Evolutionary conservation across 2,113 vertebrate genomes (phyloP).

Genomic region (Brachirus orientalis): DNA sequence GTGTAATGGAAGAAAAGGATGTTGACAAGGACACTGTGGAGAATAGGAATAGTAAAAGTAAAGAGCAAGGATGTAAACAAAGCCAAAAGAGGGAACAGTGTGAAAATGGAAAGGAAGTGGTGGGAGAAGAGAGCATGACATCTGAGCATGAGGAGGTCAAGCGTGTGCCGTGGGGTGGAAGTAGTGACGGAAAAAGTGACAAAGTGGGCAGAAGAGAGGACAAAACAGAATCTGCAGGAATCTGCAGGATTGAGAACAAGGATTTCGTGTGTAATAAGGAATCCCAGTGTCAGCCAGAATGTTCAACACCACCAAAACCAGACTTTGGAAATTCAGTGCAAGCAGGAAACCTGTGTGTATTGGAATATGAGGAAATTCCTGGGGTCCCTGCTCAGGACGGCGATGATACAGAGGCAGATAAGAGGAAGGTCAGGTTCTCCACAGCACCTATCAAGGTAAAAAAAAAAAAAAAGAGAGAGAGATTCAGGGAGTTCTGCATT

Average conservation of each 20-base stretch:
- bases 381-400: conserved; percentile 85
- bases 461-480: neutral
- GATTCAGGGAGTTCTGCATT: neutral
- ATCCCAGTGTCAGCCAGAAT: conserved; percentile 57
- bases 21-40: conserved; percentile 8
- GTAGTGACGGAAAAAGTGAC: conserved; percentile 13
- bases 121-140: conserved; percentile 1
- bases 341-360: conserved; percentile 26
- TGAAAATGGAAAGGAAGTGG: too few species aligned
- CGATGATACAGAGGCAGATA: conserved; percentile 71
- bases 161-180: neutral
- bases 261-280: conserved; percentile 84
- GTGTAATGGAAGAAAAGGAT: conserved; percentile 35
- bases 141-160: conserved; percentile 13
- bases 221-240: conserved; percentile 32
- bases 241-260: conserved; percentile 84
- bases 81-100: neutral
- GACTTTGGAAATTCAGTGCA: conserved; percentile 20
- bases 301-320: conserved; percentile 31
- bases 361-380: conserved; percentile 85
- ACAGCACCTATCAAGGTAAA: conserved; percentile 88
- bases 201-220: conserved; percentile 36
- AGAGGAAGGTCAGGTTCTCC: conserved; percentile 86
- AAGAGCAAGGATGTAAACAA: neutral
- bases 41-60: conserved; percentile 5